phyloP scores from a whole-genome alignment of 2,888 invertebrate genomes.

The Hypomecis atomaria region DNA sequence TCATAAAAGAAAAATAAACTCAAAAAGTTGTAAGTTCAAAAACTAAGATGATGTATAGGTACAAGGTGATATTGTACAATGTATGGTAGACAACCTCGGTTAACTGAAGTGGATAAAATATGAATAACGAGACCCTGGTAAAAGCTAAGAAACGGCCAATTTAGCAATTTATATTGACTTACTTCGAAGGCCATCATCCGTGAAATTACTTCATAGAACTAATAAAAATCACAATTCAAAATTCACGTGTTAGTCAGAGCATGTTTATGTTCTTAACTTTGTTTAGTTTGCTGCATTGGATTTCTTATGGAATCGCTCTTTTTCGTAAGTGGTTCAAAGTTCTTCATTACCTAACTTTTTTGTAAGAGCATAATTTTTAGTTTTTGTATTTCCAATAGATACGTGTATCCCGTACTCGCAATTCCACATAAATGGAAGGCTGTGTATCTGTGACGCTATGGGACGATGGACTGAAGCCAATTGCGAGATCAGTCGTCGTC shows the following conservation, averaged over 20 bases:
- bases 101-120: no score
- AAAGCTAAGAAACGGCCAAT: constrained; percentile 27
- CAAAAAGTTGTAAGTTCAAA: no score
- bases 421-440: constrained; percentile 61
- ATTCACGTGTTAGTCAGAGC: constrained; percentile 43
- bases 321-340: constrained; percentile 57
- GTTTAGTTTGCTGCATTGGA: constrained; percentile 55
- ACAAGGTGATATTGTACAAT: no score
- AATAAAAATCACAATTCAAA: constrained; percentile 1
- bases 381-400: constrained; percentile 48
- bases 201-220: constrained; percentile 49
- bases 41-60: no score
- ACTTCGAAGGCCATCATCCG: constrained; percentile 42
- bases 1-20: no score
- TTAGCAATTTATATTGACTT: constrained; percentile 48
- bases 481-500: constrained; percentile 58
- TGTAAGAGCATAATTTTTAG: background rate
- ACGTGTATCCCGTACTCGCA: constrained; percentile 71
- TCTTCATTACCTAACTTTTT: background rate
- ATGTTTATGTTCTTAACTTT: constrained; percentile 63
- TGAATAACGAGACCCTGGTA: no score
- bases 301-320: constrained; percentile 47
- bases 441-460: constrained; percentile 64
- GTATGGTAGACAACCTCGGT: no score
- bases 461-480: constrained; percentile 64